phyloP scores from a whole-genome alignment of 2,113 vertebrate species.

The Sapajus apella region DNA sequence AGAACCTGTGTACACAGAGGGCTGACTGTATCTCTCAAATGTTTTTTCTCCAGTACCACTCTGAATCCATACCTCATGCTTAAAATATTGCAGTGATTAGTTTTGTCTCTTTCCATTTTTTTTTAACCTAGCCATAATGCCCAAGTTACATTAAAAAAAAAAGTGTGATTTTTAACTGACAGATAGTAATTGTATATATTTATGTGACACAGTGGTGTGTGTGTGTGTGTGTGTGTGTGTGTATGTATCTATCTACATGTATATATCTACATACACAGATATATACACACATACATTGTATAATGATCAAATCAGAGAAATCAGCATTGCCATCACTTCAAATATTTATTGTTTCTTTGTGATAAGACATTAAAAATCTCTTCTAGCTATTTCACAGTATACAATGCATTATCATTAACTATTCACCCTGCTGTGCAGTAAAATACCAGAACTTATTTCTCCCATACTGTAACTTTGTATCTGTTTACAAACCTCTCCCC shows the following conservation, averaged over 20 bases:
- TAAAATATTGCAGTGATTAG: background rate
- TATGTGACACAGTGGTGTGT: background rate
- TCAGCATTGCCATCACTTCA: background rate
- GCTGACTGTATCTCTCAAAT: background rate
- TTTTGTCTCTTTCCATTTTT: background rate
- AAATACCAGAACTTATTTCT: background rate
- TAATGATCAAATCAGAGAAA: background rate
- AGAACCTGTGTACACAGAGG: background rate
- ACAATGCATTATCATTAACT: background rate
- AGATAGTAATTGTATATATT: background rate
- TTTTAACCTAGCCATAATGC: background rate
- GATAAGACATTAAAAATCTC: background rate
- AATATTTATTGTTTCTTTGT: background rate
- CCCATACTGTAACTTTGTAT: background rate
- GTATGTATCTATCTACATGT: rapidly evolving
- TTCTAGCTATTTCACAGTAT: background rate
- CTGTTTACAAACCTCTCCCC: background rate
- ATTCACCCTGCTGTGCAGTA: background rate
- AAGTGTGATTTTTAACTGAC: background rate
- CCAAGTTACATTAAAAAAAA: background rate
- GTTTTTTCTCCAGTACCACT: background rate
- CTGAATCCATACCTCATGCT: background rate
- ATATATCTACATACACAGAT: too few species aligned
- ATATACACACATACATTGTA: background rate
- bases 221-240: too few species aligned